These are phyloP conservation scores for Myrmophylax atrothorax DNA, from an alignment of 2,113 vertebrate genomes.

Conservation along the genomic window DNA sequence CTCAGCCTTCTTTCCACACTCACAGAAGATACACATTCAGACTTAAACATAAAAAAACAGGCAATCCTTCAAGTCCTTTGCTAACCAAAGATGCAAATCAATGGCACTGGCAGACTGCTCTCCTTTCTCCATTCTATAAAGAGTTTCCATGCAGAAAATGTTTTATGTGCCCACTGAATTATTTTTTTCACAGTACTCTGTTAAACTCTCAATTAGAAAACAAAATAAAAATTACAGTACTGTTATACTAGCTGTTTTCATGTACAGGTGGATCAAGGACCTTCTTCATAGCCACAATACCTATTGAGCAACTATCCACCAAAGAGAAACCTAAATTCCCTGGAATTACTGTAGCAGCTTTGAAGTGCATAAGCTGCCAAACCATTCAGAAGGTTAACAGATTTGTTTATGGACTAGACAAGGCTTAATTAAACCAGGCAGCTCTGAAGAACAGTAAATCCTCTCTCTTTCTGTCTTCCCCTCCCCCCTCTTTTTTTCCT, in stretches of 20 bases:
- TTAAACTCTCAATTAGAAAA: background rate
- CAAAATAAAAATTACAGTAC: background rate
- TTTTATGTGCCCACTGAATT: background rate
- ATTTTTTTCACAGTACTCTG: background rate
- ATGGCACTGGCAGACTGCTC: background rate
- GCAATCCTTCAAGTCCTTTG: background rate
- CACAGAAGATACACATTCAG: background rate
- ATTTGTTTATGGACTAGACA: slow-evolving; percentile 61
- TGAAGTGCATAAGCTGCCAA: background rate
- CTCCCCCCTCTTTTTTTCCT: background rate
- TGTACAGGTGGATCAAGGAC: background rate
- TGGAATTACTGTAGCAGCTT: background rate
- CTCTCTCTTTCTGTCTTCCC: background rate
- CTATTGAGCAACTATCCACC: background rate
- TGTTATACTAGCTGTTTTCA: background rate
- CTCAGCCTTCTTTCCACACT: background rate
- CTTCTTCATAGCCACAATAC: background rate
- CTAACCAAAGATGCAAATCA: background rate
- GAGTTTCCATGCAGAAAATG: background rate
- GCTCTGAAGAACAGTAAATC: slow-evolving; percentile 43
- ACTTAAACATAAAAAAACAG: background rate
- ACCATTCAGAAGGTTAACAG: slow-evolving; percentile 45
- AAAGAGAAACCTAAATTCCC: background rate
- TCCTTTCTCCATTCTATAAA: background rate
- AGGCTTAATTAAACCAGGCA: slow-evolving; percentile 58